These are phyloP conservation scores for Palythoa grandis DNA, from an alignment of 92 coral and sea anemone genomes.

Conservation along the genomic window DNA sequence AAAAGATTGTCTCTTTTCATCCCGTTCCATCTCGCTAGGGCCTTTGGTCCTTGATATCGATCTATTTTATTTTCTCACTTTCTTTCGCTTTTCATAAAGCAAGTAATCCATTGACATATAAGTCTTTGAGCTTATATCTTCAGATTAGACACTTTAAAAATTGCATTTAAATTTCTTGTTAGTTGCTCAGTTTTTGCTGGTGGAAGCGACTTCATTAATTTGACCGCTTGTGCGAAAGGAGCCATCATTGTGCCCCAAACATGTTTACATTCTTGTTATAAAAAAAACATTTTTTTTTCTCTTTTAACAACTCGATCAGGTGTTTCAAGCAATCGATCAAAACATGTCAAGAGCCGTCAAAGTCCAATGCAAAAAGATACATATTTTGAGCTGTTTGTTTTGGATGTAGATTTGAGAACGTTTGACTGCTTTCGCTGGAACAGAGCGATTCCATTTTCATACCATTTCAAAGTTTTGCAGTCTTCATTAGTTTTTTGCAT, in stretches of 20 bases:
- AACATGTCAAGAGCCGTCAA: slow-evolving; percentile 55
- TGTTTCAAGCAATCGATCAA: slow-evolving; percentile 50
- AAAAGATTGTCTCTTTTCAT: slow-evolving; percentile 29
- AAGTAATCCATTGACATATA: neutral
- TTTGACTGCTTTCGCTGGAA: slow-evolving; percentile 45
- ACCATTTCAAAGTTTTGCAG: slow-evolving; percentile 66
- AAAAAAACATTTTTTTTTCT: slow-evolving; percentile 68
- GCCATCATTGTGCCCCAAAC: slow-evolving; percentile 46
- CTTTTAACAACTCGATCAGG: slow-evolving; percentile 68
- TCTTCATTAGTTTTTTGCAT: slow-evolving; percentile 57
- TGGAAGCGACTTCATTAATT: slow-evolving; percentile 54
- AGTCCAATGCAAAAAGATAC: slow-evolving; percentile 47
- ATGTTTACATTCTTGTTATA: slow-evolving; percentile 67
- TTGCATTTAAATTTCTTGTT: neutral
- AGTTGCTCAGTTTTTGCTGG: slow-evolving; percentile 48
- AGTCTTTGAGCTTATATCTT: slow-evolving; percentile 18
- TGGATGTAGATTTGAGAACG: slow-evolving; percentile 40
- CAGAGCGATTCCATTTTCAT: slow-evolving; percentile 42
- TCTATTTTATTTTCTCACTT: slow-evolving; percentile 9
- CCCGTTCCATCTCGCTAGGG: neutral
- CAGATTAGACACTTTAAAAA: slow-evolving; percentile 12
- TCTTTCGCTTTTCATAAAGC: neutral
- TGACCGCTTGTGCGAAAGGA: slow-evolving; percentile 58
- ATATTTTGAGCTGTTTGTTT: slow-evolving; percentile 50
- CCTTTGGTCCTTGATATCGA: neutral